These are phyloP conservation scores for Mus spretus DNA, from an alignment of 2,797 vertebrate genomes.

Conservation along the genomic window DNA sequence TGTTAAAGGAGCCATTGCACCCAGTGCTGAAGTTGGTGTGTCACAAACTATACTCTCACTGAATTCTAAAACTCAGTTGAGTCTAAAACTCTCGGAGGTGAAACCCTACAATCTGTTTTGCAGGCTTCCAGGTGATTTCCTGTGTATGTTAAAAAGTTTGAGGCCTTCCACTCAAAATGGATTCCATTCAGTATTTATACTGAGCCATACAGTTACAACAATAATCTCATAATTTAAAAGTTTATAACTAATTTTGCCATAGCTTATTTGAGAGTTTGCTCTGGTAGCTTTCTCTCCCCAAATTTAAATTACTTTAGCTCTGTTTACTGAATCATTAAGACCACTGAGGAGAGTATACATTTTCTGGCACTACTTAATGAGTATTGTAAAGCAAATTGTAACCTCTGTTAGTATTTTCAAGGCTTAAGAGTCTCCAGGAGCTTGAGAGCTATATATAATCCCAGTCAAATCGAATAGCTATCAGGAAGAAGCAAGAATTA, in stretches of 20 bases:
- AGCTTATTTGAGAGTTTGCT: conserved; percentile 52
- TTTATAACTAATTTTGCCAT: conserved; percentile 38
- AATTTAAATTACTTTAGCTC: conserved; percentile 27
- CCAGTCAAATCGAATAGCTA: conserved; percentile 39
- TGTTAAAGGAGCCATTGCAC: background rate
- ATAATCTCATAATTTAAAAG: conserved; percentile 6
- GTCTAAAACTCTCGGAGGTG: background rate
- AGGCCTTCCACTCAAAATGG: background rate
- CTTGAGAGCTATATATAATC: conserved; percentile 57
- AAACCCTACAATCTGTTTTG: background rate
- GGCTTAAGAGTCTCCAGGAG: background rate
- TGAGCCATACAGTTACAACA: background rate
- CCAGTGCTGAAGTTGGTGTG: background rate
- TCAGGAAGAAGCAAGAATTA: conserved; percentile 63
- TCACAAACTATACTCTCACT: background rate
- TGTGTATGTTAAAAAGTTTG: background rate
- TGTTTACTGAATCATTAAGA: conserved; percentile 42
- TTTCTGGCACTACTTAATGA: conserved; percentile 57
- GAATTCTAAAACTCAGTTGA: background rate
- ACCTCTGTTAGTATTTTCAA: background rate
- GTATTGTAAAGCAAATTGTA: conserved; percentile 28
- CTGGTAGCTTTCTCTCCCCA: background rate
- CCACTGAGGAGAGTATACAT: background rate
- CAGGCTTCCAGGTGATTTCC: background rate
- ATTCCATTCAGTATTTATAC: background rate